Conservation (phyloP, 2,888 invertebrate genomes). For the Hirtodrosophila confusa region DNA sequence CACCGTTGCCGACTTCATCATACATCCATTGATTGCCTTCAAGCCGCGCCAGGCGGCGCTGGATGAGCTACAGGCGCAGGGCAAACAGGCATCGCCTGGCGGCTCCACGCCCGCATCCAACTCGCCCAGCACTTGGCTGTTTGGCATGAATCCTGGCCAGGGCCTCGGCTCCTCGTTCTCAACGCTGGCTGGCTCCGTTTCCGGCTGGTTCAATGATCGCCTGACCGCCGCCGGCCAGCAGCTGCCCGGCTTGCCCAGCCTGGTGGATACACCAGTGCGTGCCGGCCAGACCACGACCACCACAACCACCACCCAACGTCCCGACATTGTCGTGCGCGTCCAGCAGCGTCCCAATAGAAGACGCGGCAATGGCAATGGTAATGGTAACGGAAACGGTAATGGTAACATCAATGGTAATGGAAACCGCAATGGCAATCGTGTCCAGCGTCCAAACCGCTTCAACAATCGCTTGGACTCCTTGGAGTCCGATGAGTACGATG, state of each 20-base stretch:
- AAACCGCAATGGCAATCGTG: slow-evolving; percentile 51
- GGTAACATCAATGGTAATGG: slow-evolving; percentile 38
- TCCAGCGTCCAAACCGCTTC: slow-evolving; percentile 66
- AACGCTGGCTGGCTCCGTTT: slow-evolving; percentile 78
- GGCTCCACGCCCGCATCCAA: slow-evolving; percentile 1
- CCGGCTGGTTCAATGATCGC: slow-evolving; percentile 81
- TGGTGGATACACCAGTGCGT: slow-evolving; percentile 76
- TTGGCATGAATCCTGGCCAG: slow-evolving; percentile 79
- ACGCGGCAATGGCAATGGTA: slow-evolving; percentile 51
- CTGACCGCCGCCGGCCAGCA: slow-evolving; percentile 67
- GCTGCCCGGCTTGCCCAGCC: slow-evolving; percentile 59
- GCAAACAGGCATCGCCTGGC: slow-evolving; percentile 52
- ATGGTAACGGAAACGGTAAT: slow-evolving; percentile 30
- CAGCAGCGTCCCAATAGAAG: slow-evolving; percentile 68
- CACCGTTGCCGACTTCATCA: slow-evolving; percentile 81
- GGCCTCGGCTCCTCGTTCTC: slow-evolving; percentile 74
- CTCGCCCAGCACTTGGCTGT: slow-evolving; percentile 60
- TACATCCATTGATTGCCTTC: slow-evolving; percentile 79
- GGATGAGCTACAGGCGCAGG: slow-evolving; percentile 59
- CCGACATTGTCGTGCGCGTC: slow-evolving; percentile 77
- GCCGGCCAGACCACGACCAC: slow-evolving; percentile 46
- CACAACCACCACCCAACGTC: slow-evolving; percentile 67
- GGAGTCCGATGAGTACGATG: slow-evolving; percentile 64
- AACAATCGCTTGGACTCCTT: slow-evolving; percentile 59
- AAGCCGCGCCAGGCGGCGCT: slow-evolving; percentile 67